Evolutionary conservation across 1,140 invertebrate species (phyloP).

Genomic region (Megathymus violae): DNA sequence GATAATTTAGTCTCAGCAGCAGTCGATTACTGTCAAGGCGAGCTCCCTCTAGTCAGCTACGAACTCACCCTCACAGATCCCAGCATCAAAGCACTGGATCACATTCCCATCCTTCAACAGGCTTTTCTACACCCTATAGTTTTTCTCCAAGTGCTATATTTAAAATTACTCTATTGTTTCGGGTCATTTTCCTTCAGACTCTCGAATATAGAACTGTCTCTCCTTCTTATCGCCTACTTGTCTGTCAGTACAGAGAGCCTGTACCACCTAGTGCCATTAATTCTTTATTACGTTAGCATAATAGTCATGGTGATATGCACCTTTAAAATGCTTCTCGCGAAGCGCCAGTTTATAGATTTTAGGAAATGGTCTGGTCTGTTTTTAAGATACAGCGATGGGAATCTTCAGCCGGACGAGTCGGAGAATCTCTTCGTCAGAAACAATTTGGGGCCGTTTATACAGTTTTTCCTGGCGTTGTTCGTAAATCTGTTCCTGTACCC

Average conservation of each 20-base stretch:
- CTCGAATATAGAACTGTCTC: slow-evolving; percentile 86
- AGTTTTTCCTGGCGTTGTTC: slow-evolving; percentile 90
- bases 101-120: slow-evolving; percentile 88
- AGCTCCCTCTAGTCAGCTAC: slow-evolving; percentile 89
- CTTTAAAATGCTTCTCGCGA: slow-evolving; percentile 90
- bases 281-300: slow-evolving; percentile 89
- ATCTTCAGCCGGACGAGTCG: slow-evolving; percentile 89
- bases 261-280: slow-evolving; percentile 87
- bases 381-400: slow-evolving; percentile 87
- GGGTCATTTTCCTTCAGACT: slow-evolving; percentile 84
- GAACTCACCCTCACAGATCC: slow-evolving; percentile 89
- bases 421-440: slow-evolving; percentile 92
- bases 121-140: slow-evolving; percentile 88
- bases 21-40: slow-evolving; percentile 90
- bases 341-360: slow-evolving; percentile 89
- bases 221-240: slow-evolving; percentile 88
- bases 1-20: slow-evolving; percentile 92
- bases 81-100: slow-evolving; percentile 85
- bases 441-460: slow-evolving; percentile 90
- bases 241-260: slow-evolving; percentile 87
- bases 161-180: slow-evolving; percentile 86
- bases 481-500: slow-evolving; percentile 91
- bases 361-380: slow-evolving; percentile 92
- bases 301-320: slow-evolving; percentile 90
- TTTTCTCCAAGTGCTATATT: slow-evolving; percentile 88